Conservation (phyloP, 1,140 invertebrate species). For the Vollenhovia emeryi region DNA sequence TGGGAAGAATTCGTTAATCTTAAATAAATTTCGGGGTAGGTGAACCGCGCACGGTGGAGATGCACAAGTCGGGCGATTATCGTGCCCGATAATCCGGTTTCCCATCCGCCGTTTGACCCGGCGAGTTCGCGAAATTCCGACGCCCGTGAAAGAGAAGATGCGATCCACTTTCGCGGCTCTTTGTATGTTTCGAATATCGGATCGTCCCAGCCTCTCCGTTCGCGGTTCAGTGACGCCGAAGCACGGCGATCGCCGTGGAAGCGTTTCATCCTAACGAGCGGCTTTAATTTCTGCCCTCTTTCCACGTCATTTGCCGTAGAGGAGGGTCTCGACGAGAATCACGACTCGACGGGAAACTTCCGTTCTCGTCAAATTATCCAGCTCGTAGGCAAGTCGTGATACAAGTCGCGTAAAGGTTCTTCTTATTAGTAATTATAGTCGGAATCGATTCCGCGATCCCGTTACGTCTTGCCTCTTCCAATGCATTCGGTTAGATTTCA, state of each 20-base stretch:
- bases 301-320: constrained; percentile 69
- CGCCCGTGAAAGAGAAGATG: constrained; percentile 54
- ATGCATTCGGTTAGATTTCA: constrained; percentile 15
- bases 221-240: constrained; percentile 59
- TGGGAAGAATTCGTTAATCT: not conserved
- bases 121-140: constrained; percentile 35
- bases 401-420: not conserved
- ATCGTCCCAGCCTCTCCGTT: constrained; percentile 41
- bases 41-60: not conserved
- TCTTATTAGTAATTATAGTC: constrained; percentile 12
- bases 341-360: constrained; percentile 64
- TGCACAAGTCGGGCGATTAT: not conserved
- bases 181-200: constrained; percentile 70
- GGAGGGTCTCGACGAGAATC: constrained; percentile 64
- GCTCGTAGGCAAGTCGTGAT: constrained; percentile 32
- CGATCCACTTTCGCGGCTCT: constrained; percentile 62
- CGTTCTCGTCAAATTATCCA: constrained; percentile 59
- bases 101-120: not conserved
- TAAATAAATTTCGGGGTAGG: not conserved
- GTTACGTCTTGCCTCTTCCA: not conserved
- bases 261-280: constrained; percentile 69
- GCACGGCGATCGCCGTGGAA: constrained; percentile 45
- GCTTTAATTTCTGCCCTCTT: constrained; percentile 73
- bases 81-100: constrained; percentile 17
- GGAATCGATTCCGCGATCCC: not conserved